Evolutionary conservation across 2,888 invertebrate species (phyloP), one percentile per base, ranked within the genome.

Genomic region (Drosophila colorata): DNA sequence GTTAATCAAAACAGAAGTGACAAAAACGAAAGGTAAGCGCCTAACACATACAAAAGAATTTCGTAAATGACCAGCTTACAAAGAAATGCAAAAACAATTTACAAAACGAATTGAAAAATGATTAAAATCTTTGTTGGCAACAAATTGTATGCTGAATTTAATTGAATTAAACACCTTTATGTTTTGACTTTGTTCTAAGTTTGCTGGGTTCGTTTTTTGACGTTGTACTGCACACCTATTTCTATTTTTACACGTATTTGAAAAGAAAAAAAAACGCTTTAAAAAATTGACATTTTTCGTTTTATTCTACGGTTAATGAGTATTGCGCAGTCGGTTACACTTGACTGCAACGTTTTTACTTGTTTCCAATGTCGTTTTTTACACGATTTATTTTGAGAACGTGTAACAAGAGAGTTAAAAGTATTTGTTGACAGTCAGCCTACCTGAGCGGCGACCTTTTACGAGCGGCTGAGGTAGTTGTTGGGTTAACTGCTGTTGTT

Each of bases 1-100:
- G 57, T 67, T 65, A 70, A 86, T 64, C 83, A 90, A 90, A 89
- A 87, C 76, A 87, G 65, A 78, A 73, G 64, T 18, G 48, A 44
- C 14, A 64, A 78, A 65, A 35, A 64, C 43, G 74, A 68, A 56
- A 66, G 55, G 57, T 60, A 70, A 47, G 13, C 65, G 70, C 66
- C 75, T 69, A 72, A 58, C 13, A 14, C 28, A 40, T 25, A 41
- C 6, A 52, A 56, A 48, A 85, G 77, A 78, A 84, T 90, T 85
- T 86, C 80, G 74, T 78, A 78, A 88, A 57, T 47, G 25, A 14
- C 43, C 49, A 57, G 20, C 38, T 23, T 38, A 44, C 23, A 58
- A 23, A 23, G 40, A 44, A 56, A 40, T 53, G 31, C 28, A 33
- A 52, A 67, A 60, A 14, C 11, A 44, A 55, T 13, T 23, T 38